These are phyloP conservation scores for Amiota communis DNA, from an alignment of 2,888 invertebrate species.

Conservation along the genomic window DNA sequence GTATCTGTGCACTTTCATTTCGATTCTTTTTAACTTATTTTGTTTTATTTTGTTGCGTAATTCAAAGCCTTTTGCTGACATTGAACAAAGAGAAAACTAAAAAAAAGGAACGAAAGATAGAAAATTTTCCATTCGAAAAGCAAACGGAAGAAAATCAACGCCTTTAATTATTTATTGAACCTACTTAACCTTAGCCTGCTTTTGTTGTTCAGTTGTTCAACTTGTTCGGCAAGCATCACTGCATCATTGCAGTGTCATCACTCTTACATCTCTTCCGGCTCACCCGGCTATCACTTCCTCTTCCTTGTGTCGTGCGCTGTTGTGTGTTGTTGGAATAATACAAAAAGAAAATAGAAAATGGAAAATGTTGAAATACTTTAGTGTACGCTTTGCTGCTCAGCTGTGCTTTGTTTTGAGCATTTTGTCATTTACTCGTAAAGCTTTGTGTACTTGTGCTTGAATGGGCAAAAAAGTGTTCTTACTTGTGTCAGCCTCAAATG, in stretches of 20 bases:
- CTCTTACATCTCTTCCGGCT: no score
- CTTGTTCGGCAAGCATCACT: no score
- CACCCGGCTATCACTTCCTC: no score
- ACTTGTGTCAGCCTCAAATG: no score
- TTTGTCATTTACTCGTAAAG: slow-evolving; percentile 53
- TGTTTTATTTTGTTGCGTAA: not conserved
- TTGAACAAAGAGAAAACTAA: slow-evolving; percentile 49
- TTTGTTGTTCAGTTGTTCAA: slow-evolving; percentile 38
- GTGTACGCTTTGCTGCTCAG: not conserved
- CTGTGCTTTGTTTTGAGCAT: slow-evolving; percentile 37
- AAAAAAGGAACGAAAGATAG: not conserved
- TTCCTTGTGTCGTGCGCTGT: not conserved
- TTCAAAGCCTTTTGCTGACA: slow-evolving; percentile 44
- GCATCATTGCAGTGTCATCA: no score
- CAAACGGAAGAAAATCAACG: slow-evolving; percentile 61
- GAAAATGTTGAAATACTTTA: no score
- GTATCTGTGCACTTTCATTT: not conserved
- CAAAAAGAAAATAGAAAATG: no score
- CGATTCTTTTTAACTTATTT: not conserved
- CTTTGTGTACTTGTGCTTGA: slow-evolving; percentile 44
- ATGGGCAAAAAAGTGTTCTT: no score
- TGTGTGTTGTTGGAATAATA: not conserved
- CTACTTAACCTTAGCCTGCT: slow-evolving; percentile 62
- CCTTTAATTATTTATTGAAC: slow-evolving; percentile 57
- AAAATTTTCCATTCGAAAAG: no score